Evolutionary conservation across 2,888 invertebrate genomes (phyloP), one percentile per base, ranked within the genome.

Genomic region (Electrophaes corylata): DNA sequence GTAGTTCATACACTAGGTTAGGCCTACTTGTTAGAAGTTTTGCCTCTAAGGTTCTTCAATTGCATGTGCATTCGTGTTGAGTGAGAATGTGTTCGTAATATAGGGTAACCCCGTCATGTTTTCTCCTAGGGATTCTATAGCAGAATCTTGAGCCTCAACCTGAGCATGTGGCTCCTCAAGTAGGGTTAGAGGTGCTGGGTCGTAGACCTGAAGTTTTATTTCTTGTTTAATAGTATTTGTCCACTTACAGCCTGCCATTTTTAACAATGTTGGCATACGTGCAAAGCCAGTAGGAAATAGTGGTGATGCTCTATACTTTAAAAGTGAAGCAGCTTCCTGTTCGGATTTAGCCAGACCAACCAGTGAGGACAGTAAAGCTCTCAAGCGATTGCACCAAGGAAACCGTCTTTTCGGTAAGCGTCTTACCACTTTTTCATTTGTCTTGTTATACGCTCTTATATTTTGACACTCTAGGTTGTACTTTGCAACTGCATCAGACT

Each of bases 261-360:
- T 77, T 60, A 92, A 68, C 49, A 94, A 78, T 4, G 92, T 92
- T 26, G 92, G 87, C 73, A 93, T 88, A 60, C 93, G 85, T 76
- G 95, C 94, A 90, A 95, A 95, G 12, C 95, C 95, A 43, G 83
- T 78, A 3, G 95, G 95, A 94, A 95, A 95, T 29, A 95, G 81
- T 8, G 93, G 92, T 76, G 94, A 85, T 10, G 94, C 93, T 57
- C 94, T 91, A 39, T 78, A 73, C 49, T 93, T 93, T 45, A 95
- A 84, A 73, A 94, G 93, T 0, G 81, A 71, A 39, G 87, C 87
- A 1, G 94, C 90, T 53, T 84, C 64, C 0, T 66, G 62, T 6
- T 59, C 64, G 0, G 40, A 57, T 0, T 53, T 57, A 18, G 74
- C 68, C 3, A 78, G 66, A 10, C 23, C 58, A 41, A 46, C 71